Conservation (phyloP, 2,797 vertebrate genomes). For the Luscinia megarhynchos region DNA sequence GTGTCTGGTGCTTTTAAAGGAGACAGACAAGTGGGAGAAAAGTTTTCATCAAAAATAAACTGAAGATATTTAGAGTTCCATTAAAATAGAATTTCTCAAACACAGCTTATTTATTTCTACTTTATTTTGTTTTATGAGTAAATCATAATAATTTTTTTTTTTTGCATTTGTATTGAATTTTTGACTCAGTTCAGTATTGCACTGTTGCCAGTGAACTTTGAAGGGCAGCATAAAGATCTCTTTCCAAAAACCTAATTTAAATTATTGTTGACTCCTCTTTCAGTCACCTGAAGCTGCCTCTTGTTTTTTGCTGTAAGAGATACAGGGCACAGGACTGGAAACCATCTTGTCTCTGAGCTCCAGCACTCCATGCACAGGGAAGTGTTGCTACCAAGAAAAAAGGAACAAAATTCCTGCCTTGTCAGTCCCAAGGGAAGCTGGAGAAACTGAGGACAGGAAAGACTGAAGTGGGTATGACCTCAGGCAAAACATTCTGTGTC, state of each 20-base stretch:
- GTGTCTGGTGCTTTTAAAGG: constrained; percentile 42
- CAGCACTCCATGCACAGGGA: background rate
- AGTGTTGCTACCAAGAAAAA: background rate
- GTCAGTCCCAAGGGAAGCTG: background rate
- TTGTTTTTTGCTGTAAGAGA: background rate
- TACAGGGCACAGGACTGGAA: background rate
- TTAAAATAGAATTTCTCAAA: background rate
- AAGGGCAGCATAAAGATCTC: background rate
- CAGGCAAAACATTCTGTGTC: background rate
- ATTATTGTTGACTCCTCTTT: background rate
- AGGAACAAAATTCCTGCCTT: background rate
- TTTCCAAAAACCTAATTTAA: background rate
- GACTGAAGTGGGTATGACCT: background rate
- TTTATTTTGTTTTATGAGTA: background rate
- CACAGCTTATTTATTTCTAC: background rate
- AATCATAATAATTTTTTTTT: accelerated
- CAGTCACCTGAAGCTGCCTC: background rate
- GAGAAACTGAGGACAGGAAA: background rate
- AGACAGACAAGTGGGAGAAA: constrained; percentile 1
- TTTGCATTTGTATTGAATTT: background rate
- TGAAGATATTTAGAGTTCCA: background rate
- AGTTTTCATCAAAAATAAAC: background rate
- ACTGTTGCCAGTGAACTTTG: background rate
- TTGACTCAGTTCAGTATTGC: background rate
- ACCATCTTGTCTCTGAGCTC: background rate